These are phyloP conservation scores for Dendrocincla fuliginosa DNA, from an alignment of 2,797 vertebrate genomes.

Conservation along the genomic window DNA sequence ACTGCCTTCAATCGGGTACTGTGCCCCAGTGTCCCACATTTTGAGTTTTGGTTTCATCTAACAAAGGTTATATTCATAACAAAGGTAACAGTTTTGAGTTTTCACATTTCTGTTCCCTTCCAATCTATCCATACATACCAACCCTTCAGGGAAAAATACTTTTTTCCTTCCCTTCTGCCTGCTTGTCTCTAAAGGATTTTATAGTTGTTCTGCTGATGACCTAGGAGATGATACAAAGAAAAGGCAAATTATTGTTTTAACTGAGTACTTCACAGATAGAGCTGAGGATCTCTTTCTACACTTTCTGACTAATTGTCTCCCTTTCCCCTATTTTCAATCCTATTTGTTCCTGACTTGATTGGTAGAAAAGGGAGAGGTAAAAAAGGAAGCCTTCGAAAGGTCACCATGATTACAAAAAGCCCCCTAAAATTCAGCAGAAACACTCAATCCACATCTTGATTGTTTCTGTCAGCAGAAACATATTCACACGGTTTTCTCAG, in stretches of 20 bases:
- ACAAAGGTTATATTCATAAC: background rate
- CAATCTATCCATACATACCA: background rate
- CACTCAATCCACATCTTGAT: background rate
- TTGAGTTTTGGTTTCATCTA: background rate
- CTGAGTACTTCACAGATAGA: background rate
- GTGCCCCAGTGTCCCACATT: background rate
- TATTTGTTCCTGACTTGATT: background rate
- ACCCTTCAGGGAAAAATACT: background rate
- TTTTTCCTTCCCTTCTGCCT: conserved; percentile 1
- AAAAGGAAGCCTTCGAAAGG: background rate
- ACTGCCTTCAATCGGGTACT: background rate
- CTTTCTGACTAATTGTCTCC: background rate
- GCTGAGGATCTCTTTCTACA: background rate
- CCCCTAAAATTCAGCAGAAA: background rate
- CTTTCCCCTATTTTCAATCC: background rate
- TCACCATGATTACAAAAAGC: background rate
- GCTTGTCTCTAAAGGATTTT: background rate
- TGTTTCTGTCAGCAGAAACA: background rate
- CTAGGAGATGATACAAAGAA: background rate
- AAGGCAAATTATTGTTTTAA: conserved; percentile 9
- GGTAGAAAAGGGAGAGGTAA: background rate
- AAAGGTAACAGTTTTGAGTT: background rate
- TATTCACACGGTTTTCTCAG: background rate
- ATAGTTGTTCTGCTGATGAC: background rate
- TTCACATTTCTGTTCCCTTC: background rate